Evolutionary conservation across 2,888 invertebrate species (phyloP).

Genomic region (Esperia sulphurella): DNA sequence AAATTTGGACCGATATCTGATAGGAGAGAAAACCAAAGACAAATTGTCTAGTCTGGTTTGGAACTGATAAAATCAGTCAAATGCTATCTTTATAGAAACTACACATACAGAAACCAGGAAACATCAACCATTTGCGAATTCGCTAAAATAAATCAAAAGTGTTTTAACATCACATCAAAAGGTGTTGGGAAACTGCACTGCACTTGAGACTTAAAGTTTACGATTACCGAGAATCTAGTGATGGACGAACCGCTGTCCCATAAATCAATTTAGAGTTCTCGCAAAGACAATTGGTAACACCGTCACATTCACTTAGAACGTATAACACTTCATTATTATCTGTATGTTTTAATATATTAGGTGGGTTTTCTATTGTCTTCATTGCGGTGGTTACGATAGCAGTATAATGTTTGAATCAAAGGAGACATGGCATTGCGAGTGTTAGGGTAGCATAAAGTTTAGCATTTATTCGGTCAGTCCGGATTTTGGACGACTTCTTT

Average conservation of each 20-base stretch:
- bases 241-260: constrained; percentile 53
- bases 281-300: constrained; percentile 62
- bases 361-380: not conserved
- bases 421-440: constrained; percentile 32
- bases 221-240: constrained; percentile 58
- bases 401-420: constrained; percentile 52
- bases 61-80: too few species aligned
- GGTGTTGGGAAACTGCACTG: constrained; percentile 6
- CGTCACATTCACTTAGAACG: not conserved
- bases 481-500: too few species aligned
- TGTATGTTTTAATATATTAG: not conserved
- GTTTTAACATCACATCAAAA: constrained; percentile 63
- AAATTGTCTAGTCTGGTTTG: too few species aligned
- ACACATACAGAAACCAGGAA: constrained; percentile 32
- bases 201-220: constrained; percentile 50
- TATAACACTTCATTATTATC: not conserved
- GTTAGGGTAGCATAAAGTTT: too few species aligned
- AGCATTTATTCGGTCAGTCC: too few species aligned
- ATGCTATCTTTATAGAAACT: too few species aligned
- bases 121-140: constrained; percentile 28
- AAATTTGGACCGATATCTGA: too few species aligned
- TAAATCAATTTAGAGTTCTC: constrained; percentile 74
- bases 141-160: constrained; percentile 44
- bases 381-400: not conserved
- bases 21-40: too few species aligned